Evolutionary conservation across 2,888 invertebrate genomes (phyloP), one percentile per base, ranked within the genome.

Genomic region (Tricholauxania praeusta): DNA sequence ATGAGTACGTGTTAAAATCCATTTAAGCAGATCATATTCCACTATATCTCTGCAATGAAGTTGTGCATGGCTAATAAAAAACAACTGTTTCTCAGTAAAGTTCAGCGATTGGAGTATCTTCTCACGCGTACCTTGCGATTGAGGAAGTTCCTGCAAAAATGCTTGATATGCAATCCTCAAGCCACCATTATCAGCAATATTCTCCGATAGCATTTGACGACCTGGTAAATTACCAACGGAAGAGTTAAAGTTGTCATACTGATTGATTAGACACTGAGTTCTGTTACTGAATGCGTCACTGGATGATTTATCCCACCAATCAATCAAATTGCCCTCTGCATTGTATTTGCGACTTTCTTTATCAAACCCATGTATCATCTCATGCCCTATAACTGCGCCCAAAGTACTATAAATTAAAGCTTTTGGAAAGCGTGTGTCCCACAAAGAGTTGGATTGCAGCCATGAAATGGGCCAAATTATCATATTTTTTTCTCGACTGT

Each of bases 1-100:
- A 75, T 83, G 82, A 3, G 79, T 71, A 64, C 82, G 80, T 0
- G 79, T 81, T 5, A 80, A 77, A 3, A 81, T 74, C 65, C 79
- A 79, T 1, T 80, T 15, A 52, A 72, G 65, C 17, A 74, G 80
- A 5, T 77, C 39, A 0, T 28, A 15, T 0, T 76, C 75, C 72
- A 79, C 76, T 0, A 76, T 78, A 76, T 84, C 82, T 48, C 79
- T 82, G 77, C 87, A 86, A 81, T 84, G 86, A 47, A 81, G 70
- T 70, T 86, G 86, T 0, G 84, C 86, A 47, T 80, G 87, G 71
- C 82, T 81, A 6, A 87, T 82, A 67, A 87, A 86, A 70, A 86
- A 87, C 49, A 86, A 64, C 63, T 86, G 87, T 48, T 80, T 81
- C 53, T 78, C 80, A 17, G 82, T 81, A 63, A 82, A 86, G 17